These are phyloP conservation scores for Erebia ligea DNA, from an alignment of 2,888 invertebrate species.

Conservation along the genomic window DNA sequence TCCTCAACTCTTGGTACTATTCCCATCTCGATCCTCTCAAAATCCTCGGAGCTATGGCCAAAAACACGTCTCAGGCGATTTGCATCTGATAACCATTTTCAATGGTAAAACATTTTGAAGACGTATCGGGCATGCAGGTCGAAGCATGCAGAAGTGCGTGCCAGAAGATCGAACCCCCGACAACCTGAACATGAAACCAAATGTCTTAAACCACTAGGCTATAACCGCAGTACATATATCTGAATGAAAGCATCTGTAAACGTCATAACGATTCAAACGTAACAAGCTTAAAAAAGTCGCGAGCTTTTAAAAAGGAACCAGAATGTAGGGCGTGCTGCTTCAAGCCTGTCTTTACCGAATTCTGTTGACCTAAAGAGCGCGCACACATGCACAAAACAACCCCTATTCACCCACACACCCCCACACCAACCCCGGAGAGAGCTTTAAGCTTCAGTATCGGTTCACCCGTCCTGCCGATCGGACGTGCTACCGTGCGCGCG, in stretches of 20 bases:
- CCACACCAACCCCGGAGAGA: conserved; percentile 45
- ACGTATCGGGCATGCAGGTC: too few relatives aligned
- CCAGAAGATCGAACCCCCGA: too few relatives aligned
- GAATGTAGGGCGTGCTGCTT: conserved; percentile 66
- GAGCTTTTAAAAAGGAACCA: conserved; percentile 39
- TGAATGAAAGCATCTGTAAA: not conserved
- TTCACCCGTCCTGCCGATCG: conserved; percentile 46
- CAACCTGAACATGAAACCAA: too few relatives aligned
- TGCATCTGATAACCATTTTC: too few relatives aligned
- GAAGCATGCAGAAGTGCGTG: too few relatives aligned
- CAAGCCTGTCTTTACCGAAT: conserved; percentile 70
- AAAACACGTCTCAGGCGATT: too few relatives aligned
- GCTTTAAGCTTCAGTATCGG: conserved; percentile 59
- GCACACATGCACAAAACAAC: conserved; percentile 56
- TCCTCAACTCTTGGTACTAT: too few relatives aligned
- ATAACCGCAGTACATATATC: not conserved
- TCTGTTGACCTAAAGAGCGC: conserved; percentile 72
- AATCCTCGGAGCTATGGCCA: too few relatives aligned
- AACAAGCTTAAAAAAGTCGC: conserved; percentile 16
- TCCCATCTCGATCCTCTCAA: too few relatives aligned
- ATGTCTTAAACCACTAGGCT: too few relatives aligned
- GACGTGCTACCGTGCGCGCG: conserved; percentile 38
- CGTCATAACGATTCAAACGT: not conserved
- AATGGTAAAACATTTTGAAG: too few relatives aligned
- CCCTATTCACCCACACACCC: conserved; percentile 48